Percentiles rank a stretch among this genome's conserved stretches.
Evolutionary conservation across 2,888 invertebrate species (phyloP).

Genomic region (Cryptocephalus moraei): DNA sequence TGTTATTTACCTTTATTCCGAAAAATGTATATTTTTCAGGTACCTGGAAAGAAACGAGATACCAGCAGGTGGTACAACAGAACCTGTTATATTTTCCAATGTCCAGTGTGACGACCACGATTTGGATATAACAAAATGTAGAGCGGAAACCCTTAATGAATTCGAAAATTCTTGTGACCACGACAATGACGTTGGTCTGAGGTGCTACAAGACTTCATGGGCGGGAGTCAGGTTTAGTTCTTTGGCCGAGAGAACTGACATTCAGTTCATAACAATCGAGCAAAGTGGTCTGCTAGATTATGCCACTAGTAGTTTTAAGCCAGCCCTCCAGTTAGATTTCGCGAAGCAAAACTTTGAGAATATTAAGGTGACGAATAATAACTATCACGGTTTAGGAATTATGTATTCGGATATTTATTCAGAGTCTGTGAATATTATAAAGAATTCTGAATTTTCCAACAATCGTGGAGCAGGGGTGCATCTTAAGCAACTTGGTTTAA

Average conservation of each 20-base stretch:
- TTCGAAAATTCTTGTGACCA: conserved; percentile 85
- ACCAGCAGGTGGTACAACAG: conserved; percentile 65
- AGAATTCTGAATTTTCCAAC: conserved; percentile 73
- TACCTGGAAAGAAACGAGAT: conserved; percentile 72
- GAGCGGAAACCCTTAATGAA: conserved; percentile 62
- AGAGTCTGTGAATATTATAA: conserved; percentile 69
- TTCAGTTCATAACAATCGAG: conserved; percentile 82
- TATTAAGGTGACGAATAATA: conserved; percentile 71
- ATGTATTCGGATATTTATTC: conserved; percentile 91
- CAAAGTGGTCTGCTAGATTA: conserved; percentile 91
- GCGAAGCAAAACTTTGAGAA: conserved; percentile 74
- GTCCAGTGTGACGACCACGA: conserved; percentile 88
- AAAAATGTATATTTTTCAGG: conserved; percentile 5
- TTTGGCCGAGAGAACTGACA: conserved; percentile 73
- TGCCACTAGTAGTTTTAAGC: conserved; percentile 75
- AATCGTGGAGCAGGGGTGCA: conserved; percentile 85
- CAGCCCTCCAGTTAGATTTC: conserved; percentile 82
- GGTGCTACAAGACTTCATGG: conserved; percentile 89
- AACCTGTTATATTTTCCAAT: conserved; percentile 72
- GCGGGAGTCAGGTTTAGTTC: conserved; percentile 87
- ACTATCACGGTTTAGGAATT: conserved; percentile 87
- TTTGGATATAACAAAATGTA: conserved; percentile 79
- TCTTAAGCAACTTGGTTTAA: conserved; percentile 78
- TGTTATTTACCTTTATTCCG: not conserved
- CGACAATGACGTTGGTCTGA: conserved; percentile 77